Evolutionary conservation across 2,888 invertebrate species (phyloP).

Genomic region (Volucella inanis): DNA sequence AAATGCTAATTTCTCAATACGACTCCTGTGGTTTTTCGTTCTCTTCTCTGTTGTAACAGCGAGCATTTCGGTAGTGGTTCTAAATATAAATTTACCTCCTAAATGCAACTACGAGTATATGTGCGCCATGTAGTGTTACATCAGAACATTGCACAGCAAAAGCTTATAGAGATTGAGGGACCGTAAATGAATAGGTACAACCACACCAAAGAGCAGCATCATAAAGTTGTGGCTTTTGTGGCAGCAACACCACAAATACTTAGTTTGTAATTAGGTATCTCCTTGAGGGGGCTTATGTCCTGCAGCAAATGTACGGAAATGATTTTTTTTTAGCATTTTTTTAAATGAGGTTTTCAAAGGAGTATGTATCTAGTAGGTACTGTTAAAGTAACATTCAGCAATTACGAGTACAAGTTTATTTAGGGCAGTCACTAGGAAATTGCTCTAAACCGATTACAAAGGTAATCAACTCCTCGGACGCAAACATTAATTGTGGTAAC

Average conservation of each 20-base stretch:
- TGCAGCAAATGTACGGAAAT: not conserved
- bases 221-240: conserved; percentile 7
- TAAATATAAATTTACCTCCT: conserved; percentile 31
- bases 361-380: no score
- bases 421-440: no score
- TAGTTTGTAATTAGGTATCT: conserved; percentile 44
- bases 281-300: not conserved
- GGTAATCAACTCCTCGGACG: no score
- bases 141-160: not conserved
- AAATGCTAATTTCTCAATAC: conserved; percentile 52
- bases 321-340: not conserved
- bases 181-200: not conserved
- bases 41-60: not conserved
- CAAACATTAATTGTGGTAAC: no score
- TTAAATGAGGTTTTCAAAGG: not conserved
- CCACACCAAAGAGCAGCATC: not conserved
- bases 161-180: not conserved
- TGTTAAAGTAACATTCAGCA: no score
- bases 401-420: no score
- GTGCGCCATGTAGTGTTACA: no score
- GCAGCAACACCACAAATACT: conserved; percentile 19
- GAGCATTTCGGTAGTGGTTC: not conserved
- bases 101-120: conserved; percentile 17
- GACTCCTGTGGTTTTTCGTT: conserved; percentile 26
- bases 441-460: no score